These are phyloP conservation scores for Muscicapa striata DNA, from an alignment of 2,797 vertebrate genomes.

Conservation along the genomic window DNA sequence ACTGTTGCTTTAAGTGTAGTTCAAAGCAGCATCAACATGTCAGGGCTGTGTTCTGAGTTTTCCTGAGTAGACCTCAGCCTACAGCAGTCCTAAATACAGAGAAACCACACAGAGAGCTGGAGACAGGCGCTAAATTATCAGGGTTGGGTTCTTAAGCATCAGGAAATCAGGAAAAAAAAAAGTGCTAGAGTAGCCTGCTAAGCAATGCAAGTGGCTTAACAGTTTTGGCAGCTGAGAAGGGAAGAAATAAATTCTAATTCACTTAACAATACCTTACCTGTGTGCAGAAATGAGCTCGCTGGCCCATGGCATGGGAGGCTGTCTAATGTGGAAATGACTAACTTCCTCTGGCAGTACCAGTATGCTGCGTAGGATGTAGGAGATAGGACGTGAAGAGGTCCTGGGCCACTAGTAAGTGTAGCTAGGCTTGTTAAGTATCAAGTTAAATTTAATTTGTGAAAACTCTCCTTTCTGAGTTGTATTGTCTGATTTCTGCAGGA, in stretches of 20 bases:
- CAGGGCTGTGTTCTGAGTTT: not conserved
- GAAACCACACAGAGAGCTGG: not conserved
- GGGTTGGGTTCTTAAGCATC: not conserved
- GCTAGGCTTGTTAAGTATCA: not conserved
- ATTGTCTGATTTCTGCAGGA: not conserved
- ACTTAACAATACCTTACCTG: constrained; percentile 51
- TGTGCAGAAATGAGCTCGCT: constrained; percentile 7
- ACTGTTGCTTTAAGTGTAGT: not conserved
- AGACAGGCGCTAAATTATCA: not conserved
- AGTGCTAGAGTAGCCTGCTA: not conserved
- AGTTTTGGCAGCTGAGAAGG: constrained; percentile 22
- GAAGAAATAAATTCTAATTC: constrained; percentile 51
- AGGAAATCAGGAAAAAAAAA: not conserved
- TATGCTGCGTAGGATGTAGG: not conserved
- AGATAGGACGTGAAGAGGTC: not conserved
- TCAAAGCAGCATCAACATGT: not conserved
- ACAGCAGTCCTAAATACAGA: not conserved
- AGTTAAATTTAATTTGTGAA: not conserved
- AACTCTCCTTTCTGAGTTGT: not conserved
- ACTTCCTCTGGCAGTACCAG: constrained; percentile 34
- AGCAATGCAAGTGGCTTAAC: not conserved
- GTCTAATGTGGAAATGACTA: constrained; percentile 40
- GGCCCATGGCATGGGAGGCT: not conserved
- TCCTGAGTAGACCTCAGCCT: not conserved
- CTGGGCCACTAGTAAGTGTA: not conserved